Percentiles rank a stretch among this genome's conserved stretches.
Evolutionary conservation across 2,113 vertebrate species (phyloP).

Genomic region (Eurypyga helias): DNA sequence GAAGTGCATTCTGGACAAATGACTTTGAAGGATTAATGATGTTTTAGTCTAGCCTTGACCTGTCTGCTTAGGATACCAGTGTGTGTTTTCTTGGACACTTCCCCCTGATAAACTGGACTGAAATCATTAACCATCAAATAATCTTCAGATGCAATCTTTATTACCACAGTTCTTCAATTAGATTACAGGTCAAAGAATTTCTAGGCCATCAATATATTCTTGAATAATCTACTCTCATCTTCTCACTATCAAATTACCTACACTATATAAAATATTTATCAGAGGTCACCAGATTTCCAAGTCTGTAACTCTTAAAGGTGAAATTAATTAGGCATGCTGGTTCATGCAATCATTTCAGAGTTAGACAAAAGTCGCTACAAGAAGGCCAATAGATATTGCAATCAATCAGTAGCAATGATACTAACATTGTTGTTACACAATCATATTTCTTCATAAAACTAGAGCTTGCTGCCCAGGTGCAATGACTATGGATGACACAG

Average conservation of each 20-base stretch:
- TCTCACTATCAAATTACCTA: constrained; percentile 11
- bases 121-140: background rate
- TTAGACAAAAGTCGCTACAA: background rate
- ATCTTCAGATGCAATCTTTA: background rate
- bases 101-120: background rate
- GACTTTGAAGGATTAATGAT: background rate
- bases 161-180: background rate
- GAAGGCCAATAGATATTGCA: background rate
- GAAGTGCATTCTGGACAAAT: background rate
- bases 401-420: background rate
- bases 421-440: background rate
- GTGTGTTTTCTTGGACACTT: background rate
- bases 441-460: background rate
- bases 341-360: background rate
- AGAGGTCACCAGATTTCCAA: background rate
- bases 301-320: background rate
- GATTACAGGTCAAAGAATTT: constrained; percentile 16
- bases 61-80: background rate
- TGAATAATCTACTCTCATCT: constrained; percentile 11
- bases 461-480: background rate
- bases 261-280: constrained; percentile 5
- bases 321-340: background rate
- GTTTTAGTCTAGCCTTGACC: background rate
- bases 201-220: background rate
- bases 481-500: background rate